Percentiles rank a stretch among this genome's conserved stretches.
phyloP scores from a whole-genome alignment of 2,113 vertebrate species.

The Oplegnathus fasciatus region DNA sequence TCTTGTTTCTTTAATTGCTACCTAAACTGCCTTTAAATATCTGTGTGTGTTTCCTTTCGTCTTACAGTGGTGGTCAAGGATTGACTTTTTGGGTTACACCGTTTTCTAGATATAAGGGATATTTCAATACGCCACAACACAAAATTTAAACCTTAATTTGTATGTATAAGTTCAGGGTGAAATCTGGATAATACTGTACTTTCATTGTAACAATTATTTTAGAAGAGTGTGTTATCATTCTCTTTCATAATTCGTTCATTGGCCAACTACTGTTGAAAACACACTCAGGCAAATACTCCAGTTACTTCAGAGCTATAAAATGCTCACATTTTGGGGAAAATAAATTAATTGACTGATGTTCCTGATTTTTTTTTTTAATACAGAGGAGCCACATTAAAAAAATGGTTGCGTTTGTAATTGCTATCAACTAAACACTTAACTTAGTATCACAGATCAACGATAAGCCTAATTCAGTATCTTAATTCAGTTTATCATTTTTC shows the following conservation, averaged over 20 bases:
- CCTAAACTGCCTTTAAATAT: background rate
- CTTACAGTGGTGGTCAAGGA: background rate
- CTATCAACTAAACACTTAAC: background rate
- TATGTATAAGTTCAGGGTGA: background rate
- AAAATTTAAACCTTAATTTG: background rate
- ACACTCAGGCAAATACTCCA: background rate
- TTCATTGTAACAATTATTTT: background rate
- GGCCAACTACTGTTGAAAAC: background rate
- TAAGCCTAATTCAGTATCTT: background rate
- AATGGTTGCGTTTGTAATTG: background rate
- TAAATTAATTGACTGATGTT: background rate
- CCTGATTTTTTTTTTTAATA: background rate
- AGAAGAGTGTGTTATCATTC: background rate
- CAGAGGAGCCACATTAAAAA: background rate
- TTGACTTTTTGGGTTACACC: background rate
- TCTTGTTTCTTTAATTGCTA: background rate
- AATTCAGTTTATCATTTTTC: background rate
- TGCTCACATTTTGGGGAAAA: background rate
- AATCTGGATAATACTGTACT: background rate
- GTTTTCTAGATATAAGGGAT: background rate
- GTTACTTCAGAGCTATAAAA: constrained; percentile 12
- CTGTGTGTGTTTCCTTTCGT: background rate
- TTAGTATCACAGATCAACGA: background rate
- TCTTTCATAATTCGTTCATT: background rate
- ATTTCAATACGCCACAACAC: background rate